Evolutionary conservation across 2,797 vertebrate species (phyloP), one percentile per base, ranked within the genome.

Genomic region (Notamacropus eugenii): DNA sequence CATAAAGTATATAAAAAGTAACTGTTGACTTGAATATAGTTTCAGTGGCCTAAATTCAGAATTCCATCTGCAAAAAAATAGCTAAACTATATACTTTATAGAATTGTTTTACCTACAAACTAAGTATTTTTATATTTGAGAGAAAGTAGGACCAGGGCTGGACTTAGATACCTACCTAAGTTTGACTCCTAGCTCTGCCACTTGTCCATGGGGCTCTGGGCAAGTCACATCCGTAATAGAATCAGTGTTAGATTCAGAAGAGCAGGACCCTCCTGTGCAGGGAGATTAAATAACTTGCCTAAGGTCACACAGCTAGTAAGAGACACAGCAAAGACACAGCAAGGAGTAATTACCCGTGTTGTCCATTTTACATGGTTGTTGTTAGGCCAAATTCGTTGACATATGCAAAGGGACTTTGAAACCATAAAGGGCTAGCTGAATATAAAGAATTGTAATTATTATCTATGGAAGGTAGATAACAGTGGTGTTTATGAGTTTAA

Each of bases 11-110:
- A 62, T 95, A n/a, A 8, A 93, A 50, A 2, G 74, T 50, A 87
- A 87, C 74, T 87, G 9, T 82, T 87, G 67, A 67, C 96, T 93
- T 92, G 55, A 96, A 90, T 92, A n/a, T 94, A 40, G 92, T 93
- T 55, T 95, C 95, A 93, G 31, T 54, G 67, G 59, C 74, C 87
- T 55, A 34, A 24, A 92, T 54, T 90, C 55, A 92, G 16, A 93
- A 90, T 54, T 91, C 31, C 27, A 0, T n/a, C 0, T 93, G 34
- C 10, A 16, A n/a, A 87, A 87, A 92, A 50, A 57, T 54, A 31
- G 12, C 74, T 28, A 52, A 56, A 14, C 59, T 19, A 90, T 27
- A 0, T 56, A 50, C 40, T 27, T 11, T 46, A 27, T 27, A 50
- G 74, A 87, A 87, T 27, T 27, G 40, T 87, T 55, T 8, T 54